Conservation (phyloP, 2,888 invertebrate species). For the Euclidia mi region DNA sequence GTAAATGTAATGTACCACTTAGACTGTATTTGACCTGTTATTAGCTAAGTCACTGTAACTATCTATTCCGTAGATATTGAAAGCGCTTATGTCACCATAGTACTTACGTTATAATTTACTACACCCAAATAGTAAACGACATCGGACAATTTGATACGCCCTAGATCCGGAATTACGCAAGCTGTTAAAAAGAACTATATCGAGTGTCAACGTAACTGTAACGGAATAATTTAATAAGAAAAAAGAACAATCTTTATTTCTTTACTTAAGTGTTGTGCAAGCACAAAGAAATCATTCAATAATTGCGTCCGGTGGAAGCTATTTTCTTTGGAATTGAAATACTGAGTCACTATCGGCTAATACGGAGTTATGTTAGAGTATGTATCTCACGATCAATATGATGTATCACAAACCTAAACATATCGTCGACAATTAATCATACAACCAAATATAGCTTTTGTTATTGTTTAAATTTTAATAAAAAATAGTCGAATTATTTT, state of each 20-base stretch:
- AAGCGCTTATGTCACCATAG: conserved; percentile 63
- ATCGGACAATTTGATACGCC: conserved; percentile 66
- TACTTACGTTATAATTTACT: conserved; percentile 56
- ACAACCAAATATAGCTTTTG: neutral
- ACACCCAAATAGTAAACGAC: conserved; percentile 62
- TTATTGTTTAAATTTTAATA: conserved; percentile 2
- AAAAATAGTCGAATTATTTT: neutral
- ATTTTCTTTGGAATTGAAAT: conserved; percentile 7
- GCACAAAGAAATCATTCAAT: conserved; percentile 38
- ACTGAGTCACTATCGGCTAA: too few relatives aligned
- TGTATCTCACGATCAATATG: too few relatives aligned
- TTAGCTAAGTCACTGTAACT: conserved; percentile 22
- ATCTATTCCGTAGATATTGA: conserved; percentile 24
- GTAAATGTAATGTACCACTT: neutral
- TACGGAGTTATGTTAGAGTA: too few relatives aligned
- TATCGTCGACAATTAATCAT: too few relatives aligned
- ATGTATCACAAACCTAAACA: too few relatives aligned
- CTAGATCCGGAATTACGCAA: conserved; percentile 76
- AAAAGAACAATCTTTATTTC: conserved; percentile 42
- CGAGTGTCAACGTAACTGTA: conserved; percentile 65
- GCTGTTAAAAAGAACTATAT: conserved; percentile 55
- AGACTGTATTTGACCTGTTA: neutral
- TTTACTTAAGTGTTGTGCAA: conserved; percentile 59
- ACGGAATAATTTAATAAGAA: conserved; percentile 60
- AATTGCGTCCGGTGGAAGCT: conserved; percentile 17